Percentiles rank a stretch among this genome's conserved stretches.
These are phyloP conservation scores for Aporophyla lueneburgensis DNA, from an alignment of 2,888 invertebrate species.

Conservation along the genomic window DNA sequence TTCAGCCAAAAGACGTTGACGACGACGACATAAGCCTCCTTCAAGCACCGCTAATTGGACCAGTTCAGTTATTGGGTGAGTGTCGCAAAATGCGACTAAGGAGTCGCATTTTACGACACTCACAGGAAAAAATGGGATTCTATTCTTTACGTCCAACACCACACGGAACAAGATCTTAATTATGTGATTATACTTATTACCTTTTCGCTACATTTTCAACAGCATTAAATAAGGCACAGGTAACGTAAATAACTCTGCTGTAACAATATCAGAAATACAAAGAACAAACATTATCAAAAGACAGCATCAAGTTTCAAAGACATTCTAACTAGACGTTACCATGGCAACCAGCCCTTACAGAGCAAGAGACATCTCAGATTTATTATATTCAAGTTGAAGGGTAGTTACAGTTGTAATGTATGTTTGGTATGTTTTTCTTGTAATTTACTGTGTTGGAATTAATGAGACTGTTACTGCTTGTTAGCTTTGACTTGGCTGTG, in stretches of 20 bases:
- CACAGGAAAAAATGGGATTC: too few relatives aligned
- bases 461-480: constrained; percentile 13
- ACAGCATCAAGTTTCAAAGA: constrained; percentile 51
- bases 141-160: too few relatives aligned
- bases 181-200: neutral
- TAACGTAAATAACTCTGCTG: neutral
- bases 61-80: too few relatives aligned
- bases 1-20: too few relatives aligned
- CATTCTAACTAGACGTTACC: constrained; percentile 48
- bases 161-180: too few relatives aligned
- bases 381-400: constrained; percentile 32
- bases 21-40: too few relatives aligned
- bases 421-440: constrained; percentile 14
- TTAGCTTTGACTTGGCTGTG: neutral
- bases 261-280: constrained; percentile 31
- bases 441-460: constrained; percentile 1
- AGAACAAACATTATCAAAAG: constrained; percentile 48
- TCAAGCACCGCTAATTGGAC: too few relatives aligned
- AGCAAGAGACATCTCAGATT: constrained; percentile 39
- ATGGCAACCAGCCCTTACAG: constrained; percentile 50
- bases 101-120: too few relatives aligned
- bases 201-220: neutral
- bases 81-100: too few relatives aligned
- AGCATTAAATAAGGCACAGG: neutral
- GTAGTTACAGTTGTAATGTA: constrained; percentile 16